Conservation (phyloP, 2,797 vertebrate genomes). For the Lophius americanus region DNA sequence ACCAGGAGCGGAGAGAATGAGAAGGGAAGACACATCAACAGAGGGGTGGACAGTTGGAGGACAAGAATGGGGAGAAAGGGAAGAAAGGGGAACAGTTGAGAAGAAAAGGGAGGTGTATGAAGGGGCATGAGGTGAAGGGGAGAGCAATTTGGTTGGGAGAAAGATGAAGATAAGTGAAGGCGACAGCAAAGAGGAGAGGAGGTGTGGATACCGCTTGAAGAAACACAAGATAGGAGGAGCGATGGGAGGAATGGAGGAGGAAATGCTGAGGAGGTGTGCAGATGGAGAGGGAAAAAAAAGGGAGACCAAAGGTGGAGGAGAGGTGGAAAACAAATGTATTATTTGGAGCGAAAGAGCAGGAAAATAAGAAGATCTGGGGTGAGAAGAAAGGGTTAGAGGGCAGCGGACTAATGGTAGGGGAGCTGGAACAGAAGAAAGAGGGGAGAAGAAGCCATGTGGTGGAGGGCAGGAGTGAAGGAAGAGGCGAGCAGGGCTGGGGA, state of each 20-base stretch:
- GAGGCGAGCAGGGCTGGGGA: constrained; percentile 49
- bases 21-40: not conserved
- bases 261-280: not conserved
- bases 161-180: constrained; percentile 8
- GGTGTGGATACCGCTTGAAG: constrained; percentile 4
- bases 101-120: not conserved
- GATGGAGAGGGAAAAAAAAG: not conserved
- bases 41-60: not conserved
- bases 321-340: not conserved
- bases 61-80: not conserved
- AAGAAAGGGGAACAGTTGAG: not conserved
- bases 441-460: constrained; percentile 19
- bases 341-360: not conserved
- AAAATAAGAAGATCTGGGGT: constrained; percentile 4
- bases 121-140: not conserved
- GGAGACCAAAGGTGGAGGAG: constrained; percentile 1
- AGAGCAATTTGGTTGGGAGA: not conserved
- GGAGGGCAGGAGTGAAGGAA: constrained; percentile 25
- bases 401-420: constrained; percentile 1
- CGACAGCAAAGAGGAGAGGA: constrained; percentile 20
- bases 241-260: constrained; percentile 3
- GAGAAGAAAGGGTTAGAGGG: constrained; percentile 1
- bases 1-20: not conserved
- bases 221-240: not conserved
- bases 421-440: constrained; percentile 2